Evolutionary conservation across 2,797 vertebrate species (phyloP), one percentile per base, ranked within the genome.

Genomic region (Peromyscus aztecus): DNA sequence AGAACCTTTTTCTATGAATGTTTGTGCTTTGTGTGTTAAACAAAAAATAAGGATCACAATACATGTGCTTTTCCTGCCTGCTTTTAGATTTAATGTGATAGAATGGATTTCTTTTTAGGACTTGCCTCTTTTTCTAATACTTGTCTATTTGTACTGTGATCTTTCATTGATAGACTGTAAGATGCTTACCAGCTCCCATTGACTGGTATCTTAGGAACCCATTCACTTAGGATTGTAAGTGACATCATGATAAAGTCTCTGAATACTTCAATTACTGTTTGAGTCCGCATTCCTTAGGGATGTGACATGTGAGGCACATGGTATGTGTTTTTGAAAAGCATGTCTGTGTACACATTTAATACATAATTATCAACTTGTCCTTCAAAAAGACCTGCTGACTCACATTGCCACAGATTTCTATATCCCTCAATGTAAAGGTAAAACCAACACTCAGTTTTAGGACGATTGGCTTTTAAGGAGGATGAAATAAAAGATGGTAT

Each of bases 391-490:
- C 10, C 24, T 69, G 80, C n/a, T 27, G 77, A 73, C 94, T 91
- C 91, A 6, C 31, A 59, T n/a, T 37, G 14, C 46, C 29, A 6
- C 40, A 91, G n/a, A 19, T 63, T 73, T 46, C 49, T 76, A n/a
- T 80, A 65, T 80, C n/a, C 2, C 84, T 69, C 82, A 34, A 49
- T 75, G 2, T 40, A 95, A 63, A 23, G 27, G 31, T 91, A 91
- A 95, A 90, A 59, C 34, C 46, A 95, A 71, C 10, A 78, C 1
- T 85, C 40, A 49, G 27, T 34, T 94, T 93, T 92, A 61, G 65
- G 92, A 73, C 55, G 27, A 59, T 43, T 93, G 13, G 31, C 83
- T 95, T 92, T 78, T 84, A 91, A 86, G 63, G n/a, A 52, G 71
- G 34, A 43, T 91, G 40, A n/a, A 88, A 92, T 87, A 67, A 83